Percentiles rank a stretch among this genome's conserved stretches.
Conservation (phyloP, 2,113 vertebrate genomes). For the Podarcis muralis region DNA sequence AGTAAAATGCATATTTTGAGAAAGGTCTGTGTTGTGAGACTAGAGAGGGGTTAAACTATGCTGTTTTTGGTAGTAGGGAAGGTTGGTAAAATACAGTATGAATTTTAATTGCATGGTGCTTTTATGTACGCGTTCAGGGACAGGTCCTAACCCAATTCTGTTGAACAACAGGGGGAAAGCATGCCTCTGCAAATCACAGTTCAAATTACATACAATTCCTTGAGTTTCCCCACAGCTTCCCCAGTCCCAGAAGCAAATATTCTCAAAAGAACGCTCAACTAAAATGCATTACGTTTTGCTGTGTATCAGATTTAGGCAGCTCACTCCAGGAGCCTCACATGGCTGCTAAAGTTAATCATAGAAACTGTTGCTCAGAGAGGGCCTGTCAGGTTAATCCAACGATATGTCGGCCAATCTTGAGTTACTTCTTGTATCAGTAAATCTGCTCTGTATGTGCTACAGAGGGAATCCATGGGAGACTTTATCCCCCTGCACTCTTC, state of each 20-base stretch:
- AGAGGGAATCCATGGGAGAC: slow-evolving; percentile 35
- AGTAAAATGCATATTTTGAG: background rate
- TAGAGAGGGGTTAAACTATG: background rate
- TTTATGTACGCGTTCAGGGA: background rate
- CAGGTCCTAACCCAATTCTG: background rate
- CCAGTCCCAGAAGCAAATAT: background rate
- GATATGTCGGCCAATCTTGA: background rate
- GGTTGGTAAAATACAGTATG: background rate
- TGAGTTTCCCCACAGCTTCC: background rate
- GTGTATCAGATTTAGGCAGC: background rate
- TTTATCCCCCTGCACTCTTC: slow-evolving; percentile 15
- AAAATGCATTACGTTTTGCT: background rate
- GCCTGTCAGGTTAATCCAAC: slow-evolving; percentile 58
- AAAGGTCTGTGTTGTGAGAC: no score
- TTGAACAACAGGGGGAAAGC: background rate
- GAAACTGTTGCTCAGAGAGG: slow-evolving; percentile 47
- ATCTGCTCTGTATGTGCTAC: slow-evolving; percentile 24
- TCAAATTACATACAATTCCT: background rate
- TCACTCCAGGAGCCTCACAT: slow-evolving; percentile 56
- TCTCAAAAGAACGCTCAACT: background rate
- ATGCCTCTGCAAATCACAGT: background rate
- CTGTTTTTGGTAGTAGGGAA: background rate
- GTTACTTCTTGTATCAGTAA: background rate
- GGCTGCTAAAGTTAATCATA: slow-evolving; percentile 67
- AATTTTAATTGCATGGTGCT: background rate